Conservation (phyloP, 2,797 vertebrate genomes). For the Pagetopsis macropterus region DNA sequence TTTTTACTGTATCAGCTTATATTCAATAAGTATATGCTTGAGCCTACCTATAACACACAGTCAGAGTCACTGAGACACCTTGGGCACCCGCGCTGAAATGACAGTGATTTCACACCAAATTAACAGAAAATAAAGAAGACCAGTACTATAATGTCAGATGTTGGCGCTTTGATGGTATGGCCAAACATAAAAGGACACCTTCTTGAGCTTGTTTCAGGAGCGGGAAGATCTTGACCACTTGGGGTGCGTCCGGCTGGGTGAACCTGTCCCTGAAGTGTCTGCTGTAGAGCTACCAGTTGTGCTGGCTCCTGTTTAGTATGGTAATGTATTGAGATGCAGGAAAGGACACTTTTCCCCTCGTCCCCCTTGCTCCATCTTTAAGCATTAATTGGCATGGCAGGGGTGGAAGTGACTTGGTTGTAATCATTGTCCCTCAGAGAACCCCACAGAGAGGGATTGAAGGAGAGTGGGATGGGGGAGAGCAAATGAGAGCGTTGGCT, state of each 20-base stretch:
- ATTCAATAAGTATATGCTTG: neutral
- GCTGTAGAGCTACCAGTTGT: conserved; percentile 65
- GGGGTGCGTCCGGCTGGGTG: conserved; percentile 42
- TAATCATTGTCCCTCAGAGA: conserved; percentile 81
- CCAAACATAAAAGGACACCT: conserved; percentile 63
- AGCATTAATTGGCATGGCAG: conserved; percentile 80
- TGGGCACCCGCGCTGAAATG: conserved; percentile 34
- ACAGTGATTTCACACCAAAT: conserved; percentile 61
- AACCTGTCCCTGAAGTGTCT: conserved; percentile 75
- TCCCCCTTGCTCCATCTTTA: conserved; percentile 62
- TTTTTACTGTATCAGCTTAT: conserved; percentile 29
- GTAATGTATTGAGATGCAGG: conserved; percentile 80
- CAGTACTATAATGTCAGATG: conserved; percentile 48
- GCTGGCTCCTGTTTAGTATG: conserved; percentile 76
- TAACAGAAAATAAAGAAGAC: conserved; percentile 57
- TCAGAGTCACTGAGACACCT: conserved; percentile 32
- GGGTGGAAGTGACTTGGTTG: conserved; percentile 71
- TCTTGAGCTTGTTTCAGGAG: conserved; percentile 48
- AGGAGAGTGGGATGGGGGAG: conserved; percentile 43
- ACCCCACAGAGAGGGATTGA: conserved; percentile 61
- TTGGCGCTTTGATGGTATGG: conserved; percentile 60
- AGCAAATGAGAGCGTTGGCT: conserved; percentile 54
- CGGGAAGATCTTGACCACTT: conserved; percentile 63
- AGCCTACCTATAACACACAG: conserved; percentile 16
- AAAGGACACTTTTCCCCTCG: conserved; percentile 54